Evolutionary conservation across 2,797 vertebrate genomes (phyloP).

Genomic region (Rhynchotus rufescens): DNA sequence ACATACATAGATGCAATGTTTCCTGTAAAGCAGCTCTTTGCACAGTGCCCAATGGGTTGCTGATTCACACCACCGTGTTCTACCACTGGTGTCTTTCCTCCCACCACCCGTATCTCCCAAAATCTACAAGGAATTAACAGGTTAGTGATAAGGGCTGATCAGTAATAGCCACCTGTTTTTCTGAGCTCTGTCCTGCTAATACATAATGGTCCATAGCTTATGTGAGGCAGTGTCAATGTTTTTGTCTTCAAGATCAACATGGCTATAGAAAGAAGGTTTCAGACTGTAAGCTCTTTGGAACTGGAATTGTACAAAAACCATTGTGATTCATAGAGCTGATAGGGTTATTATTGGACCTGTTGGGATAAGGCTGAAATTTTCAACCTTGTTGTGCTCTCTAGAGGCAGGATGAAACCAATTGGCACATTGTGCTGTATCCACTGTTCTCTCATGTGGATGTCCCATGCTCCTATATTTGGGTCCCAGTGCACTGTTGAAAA

Average conservation of each 20-base stretch:
- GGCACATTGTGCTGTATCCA: background rate
- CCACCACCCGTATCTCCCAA: background rate
- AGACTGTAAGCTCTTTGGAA: background rate
- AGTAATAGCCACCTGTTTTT: background rate
- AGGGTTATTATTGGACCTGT: background rate
- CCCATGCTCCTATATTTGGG: rapidly evolving
- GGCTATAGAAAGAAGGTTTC: background rate
- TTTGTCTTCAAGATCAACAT: background rate
- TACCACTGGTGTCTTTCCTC: background rate
- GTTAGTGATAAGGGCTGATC: background rate
- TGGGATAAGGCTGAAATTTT: background rate
- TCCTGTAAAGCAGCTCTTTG: background rate
- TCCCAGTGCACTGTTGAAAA: background rate
- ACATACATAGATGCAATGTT: background rate
- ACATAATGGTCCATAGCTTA: background rate
- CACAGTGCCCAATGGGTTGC: rapidly evolving
- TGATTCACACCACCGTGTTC: background rate
- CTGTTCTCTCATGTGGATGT: background rate
- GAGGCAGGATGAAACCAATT: background rate
- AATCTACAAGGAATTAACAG: background rate
- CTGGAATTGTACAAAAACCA: background rate
- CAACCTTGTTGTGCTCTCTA: background rate
- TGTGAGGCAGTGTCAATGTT: background rate
- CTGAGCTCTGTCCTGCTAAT: background rate
- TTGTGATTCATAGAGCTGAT: background rate